phyloP scores from a whole-genome alignment of 2,888 invertebrate genomes.

The Schrankia costaestrigalis region DNA sequence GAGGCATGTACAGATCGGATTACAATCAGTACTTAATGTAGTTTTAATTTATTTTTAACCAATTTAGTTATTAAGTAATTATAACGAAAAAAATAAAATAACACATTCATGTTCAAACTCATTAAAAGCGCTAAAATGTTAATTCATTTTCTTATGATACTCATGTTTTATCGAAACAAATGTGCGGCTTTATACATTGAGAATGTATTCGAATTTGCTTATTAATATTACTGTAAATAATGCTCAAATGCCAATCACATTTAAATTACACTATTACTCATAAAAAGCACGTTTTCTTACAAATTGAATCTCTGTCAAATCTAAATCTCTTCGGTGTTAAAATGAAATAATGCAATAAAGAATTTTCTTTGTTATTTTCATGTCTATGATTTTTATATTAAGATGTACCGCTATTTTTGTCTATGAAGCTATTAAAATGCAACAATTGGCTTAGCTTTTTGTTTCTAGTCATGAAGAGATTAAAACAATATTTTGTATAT shows the following conservation, averaged over 20 bases:
- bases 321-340: too few species aligned
- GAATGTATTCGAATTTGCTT: constrained; percentile 54
- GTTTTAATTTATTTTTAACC: constrained; percentile 65
- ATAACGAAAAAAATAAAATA: constrained; percentile 41
- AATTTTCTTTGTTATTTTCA: too few species aligned
- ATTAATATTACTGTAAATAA: constrained; percentile 54
- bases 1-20: constrained; percentile 65
- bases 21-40: constrained; percentile 58
- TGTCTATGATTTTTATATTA: not conserved
- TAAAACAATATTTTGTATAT: constrained; percentile 72
- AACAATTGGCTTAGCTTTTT: constrained; percentile 57
- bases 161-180: constrained; percentile 42
- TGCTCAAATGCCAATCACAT: constrained; percentile 42
- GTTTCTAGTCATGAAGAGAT: constrained; percentile 71
- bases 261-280: constrained; percentile 18
- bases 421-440: not conserved
- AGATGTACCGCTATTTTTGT: not conserved
- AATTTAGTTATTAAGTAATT: constrained; percentile 62
- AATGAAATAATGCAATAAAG: too few species aligned
- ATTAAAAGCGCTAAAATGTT: constrained; percentile 28
- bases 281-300: too few species aligned
- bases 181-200: constrained; percentile 59
- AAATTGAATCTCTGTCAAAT: too few species aligned
- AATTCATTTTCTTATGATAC: constrained; percentile 29
- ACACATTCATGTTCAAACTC: constrained; percentile 33